Percentiles rank a stretch among this genome's conserved stretches.
phyloP scores from a whole-genome alignment of 1,140 invertebrate genomes.

The Nomia melanderi region DNA sequence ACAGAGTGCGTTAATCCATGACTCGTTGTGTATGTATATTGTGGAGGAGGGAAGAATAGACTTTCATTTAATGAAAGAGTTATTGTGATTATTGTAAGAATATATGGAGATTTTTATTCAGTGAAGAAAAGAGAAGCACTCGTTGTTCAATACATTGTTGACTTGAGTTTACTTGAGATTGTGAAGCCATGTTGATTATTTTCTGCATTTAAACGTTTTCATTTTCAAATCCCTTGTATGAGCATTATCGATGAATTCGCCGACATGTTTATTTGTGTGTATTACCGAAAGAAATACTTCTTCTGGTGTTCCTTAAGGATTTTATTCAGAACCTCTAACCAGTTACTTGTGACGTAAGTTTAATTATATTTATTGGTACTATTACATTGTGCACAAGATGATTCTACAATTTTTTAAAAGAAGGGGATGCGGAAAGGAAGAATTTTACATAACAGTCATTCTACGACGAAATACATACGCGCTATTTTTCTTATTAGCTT shows the following conservation, averaged over 20 bases:
- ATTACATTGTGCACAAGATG: background rate
- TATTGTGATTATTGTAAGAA: background rate
- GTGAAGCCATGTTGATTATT: background rate
- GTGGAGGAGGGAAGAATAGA: too few species aligned
- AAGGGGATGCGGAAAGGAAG: background rate
- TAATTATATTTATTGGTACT: background rate
- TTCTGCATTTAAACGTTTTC: background rate
- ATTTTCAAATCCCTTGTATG: background rate
- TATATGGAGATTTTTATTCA: background rate
- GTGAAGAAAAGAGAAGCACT: background rate
- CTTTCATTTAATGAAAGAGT: background rate
- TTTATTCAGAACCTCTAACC: background rate
- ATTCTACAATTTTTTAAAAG: background rate
- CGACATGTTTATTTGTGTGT: too few species aligned
- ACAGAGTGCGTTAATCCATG: background rate
- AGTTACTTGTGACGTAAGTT: background rate
- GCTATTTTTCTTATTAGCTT: too few species aligned
- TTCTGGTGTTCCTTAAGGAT: background rate
- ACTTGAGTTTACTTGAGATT: background rate
- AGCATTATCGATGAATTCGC: background rate
- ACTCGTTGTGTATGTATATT: background rate
- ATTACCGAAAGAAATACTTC: too few species aligned
- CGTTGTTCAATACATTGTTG: background rate
- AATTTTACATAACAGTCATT: background rate
- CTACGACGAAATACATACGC: too few species aligned